phyloP scores from a whole-genome alignment of 2,797 vertebrate genomes.

The Cynodonichthys magdalenae region DNA sequence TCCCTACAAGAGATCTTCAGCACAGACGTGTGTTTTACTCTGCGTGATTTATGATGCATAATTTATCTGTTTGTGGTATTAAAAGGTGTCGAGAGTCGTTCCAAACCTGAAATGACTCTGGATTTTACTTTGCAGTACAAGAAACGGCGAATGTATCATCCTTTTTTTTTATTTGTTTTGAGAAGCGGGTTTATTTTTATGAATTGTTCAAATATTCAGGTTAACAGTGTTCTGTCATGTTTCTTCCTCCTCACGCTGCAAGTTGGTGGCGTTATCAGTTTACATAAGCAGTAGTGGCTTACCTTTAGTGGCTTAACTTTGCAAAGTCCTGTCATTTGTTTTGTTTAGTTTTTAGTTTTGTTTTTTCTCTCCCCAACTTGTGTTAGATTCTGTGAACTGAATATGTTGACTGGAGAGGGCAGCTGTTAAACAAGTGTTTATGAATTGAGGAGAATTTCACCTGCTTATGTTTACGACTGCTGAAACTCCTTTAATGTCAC shows the following conservation, averaged over 20 bases:
- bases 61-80: constrained; percentile 32
- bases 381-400: constrained; percentile 7
- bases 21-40: not conserved
- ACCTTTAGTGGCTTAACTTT: constrained; percentile 44
- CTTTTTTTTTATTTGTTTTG: constrained; percentile 19
- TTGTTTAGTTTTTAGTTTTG: not conserved
- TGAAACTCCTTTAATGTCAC: constrained; percentile 51
- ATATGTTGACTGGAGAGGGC: constrained; percentile 22
- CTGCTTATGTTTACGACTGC: constrained; percentile 50
- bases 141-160: constrained; percentile 58
- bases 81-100: constrained; percentile 21
- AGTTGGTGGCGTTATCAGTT: constrained; percentile 28
- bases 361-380: constrained; percentile 1
- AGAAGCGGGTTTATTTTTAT: constrained; percentile 52
- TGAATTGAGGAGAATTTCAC: constrained; percentile 41
- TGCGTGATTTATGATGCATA: constrained; percentile 15
- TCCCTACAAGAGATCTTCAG: constrained; percentile 19
- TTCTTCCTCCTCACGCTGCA: constrained; percentile 18
- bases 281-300: constrained; percentile 22
- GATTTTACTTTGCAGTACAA: constrained; percentile 39
- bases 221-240: constrained; percentile 28
- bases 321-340: constrained; percentile 14
- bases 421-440: constrained; percentile 29
- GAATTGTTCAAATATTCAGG: constrained; percentile 44
- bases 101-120: constrained; percentile 27